phyloP scores from a whole-genome alignment of 2,797 vertebrate species.

The Coracias cyanogaster region DNA sequence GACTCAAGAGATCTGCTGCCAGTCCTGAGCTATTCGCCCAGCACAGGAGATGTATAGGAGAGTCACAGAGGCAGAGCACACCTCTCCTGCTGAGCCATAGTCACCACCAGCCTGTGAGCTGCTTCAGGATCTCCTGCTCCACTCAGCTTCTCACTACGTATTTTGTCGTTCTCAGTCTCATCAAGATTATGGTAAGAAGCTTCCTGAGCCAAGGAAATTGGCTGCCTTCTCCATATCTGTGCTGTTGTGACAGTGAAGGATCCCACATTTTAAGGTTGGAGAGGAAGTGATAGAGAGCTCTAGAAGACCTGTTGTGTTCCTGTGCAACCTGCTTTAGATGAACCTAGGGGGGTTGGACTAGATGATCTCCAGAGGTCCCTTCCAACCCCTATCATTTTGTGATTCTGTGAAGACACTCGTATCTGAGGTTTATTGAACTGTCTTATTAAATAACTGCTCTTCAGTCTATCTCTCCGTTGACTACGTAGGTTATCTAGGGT shows the following conservation, averaged over 20 bases:
- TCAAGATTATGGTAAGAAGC: neutral
- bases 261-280: neutral
- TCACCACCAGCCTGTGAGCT: neutral
- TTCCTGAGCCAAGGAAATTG: neutral
- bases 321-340: too few species aligned
- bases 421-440: neutral
- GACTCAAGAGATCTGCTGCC: neutral
- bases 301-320: neutral
- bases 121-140: neutral
- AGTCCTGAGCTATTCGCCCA: neutral
- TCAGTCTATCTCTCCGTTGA: neutral
- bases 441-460: neutral
- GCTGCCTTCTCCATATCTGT: neutral
- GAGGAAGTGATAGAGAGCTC: neutral
- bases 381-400: too few species aligned
- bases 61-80: neutral
- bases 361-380: too few species aligned
- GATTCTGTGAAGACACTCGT: neutral
- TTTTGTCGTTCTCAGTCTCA: neutral
- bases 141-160: neutral
- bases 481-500: neutral
- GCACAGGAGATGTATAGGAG: neutral
- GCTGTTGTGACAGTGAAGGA: neutral
- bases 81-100: rapidly evolving
- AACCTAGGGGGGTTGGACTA: too few species aligned